These are phyloP conservation scores for Muntiacus reevesi DNA, from an alignment of 2,113 vertebrate species.

Conservation along the genomic window DNA sequence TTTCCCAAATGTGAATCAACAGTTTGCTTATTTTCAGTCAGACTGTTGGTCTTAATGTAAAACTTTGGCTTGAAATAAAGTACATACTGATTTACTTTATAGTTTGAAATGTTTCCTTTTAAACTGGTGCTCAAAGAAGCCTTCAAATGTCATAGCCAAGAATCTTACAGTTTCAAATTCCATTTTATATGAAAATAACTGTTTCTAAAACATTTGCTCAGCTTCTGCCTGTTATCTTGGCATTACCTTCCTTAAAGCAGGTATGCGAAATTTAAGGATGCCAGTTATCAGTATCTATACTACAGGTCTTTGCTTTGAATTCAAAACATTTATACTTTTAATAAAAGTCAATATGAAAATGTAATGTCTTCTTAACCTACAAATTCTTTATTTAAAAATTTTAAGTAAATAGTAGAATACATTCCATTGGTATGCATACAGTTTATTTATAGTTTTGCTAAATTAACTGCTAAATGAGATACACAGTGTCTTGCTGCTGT, in stretches of 20 bases:
- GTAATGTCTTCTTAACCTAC: not conserved
- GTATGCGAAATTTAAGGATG: slow-evolving; percentile 12
- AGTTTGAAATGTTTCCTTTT: slow-evolving; percentile 64
- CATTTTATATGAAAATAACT: not conserved
- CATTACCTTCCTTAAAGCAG: not conserved
- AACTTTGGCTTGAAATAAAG: slow-evolving; percentile 69
- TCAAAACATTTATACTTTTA: not conserved
- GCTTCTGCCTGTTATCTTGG: not conserved
- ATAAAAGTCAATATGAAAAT: not conserved
- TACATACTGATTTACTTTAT: slow-evolving; percentile 47
- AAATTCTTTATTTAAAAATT: not conserved
- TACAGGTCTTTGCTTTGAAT: not conserved
- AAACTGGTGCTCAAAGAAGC: slow-evolving; percentile 1
- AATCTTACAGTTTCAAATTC: slow-evolving; percentile 39
- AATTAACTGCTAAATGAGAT: not conserved
- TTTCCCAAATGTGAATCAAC: slow-evolving; percentile 55
- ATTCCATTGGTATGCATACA: not conserved
- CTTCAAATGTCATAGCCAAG: not conserved
- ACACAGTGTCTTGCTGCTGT: not conserved
- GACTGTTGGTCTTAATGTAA: slow-evolving; percentile 63
- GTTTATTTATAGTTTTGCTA: not conserved
- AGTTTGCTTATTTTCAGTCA: slow-evolving; percentile 41
- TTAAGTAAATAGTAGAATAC: not conserved
- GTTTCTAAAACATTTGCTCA: slow-evolving; percentile 31
- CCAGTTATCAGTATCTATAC: not conserved